phyloP scores from a whole-genome alignment of 2,113 vertebrate species.

The Etia nguti region DNA sequence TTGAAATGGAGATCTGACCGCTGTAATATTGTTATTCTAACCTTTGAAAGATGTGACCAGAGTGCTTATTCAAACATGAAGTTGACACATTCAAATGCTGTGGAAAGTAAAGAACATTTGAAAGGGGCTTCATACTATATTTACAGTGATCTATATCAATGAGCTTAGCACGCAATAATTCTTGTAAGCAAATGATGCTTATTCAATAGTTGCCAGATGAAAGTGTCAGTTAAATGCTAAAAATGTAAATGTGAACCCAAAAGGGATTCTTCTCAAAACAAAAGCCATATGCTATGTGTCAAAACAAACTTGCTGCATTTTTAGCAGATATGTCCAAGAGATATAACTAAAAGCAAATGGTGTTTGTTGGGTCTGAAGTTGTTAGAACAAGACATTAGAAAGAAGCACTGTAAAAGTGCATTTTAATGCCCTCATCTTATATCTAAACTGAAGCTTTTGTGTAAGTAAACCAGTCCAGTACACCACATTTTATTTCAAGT shows the following conservation, averaged over 20 bases:
- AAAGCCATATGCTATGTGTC: conserved; percentile 37
- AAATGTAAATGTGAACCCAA: background rate
- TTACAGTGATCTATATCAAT: background rate
- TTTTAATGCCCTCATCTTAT: background rate
- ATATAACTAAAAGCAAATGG: conserved; percentile 13
- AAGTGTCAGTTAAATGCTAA: background rate
- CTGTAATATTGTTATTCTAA: background rate
- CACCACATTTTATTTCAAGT: background rate
- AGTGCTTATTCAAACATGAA: background rate
- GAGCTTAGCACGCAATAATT: background rate
- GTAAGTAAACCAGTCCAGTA: background rate
- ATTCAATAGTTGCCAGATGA: background rate
- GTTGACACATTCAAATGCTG: background rate
- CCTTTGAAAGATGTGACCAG: background rate
- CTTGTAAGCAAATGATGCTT: background rate
- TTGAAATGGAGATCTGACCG: background rate
- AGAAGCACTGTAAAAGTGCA: background rate
- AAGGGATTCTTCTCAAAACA: conserved; percentile 6
- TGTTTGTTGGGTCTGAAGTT: conserved; percentile 11
- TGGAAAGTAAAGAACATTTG: background rate
- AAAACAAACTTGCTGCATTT: background rate
- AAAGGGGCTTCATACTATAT: background rate
- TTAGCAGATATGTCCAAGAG: conserved; percentile 32
- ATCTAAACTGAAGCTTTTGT: background rate
- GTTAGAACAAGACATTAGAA: background rate